Evolutionary conservation across 2,888 invertebrate species (phyloP).

Genomic region (Pseudeuparius sepicola): DNA sequence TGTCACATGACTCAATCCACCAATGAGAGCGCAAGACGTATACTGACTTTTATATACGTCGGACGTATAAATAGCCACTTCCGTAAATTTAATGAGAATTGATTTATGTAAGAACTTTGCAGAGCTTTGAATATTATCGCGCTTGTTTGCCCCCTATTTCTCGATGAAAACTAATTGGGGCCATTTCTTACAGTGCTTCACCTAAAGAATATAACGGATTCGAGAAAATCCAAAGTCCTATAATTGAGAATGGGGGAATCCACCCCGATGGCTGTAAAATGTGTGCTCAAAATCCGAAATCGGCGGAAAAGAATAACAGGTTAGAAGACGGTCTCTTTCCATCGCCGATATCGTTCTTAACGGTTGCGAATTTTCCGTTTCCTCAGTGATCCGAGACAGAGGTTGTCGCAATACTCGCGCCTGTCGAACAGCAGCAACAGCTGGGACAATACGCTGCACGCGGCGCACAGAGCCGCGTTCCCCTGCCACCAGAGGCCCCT

Average conservation of each 20-base stretch:
- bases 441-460: constrained; percentile 30
- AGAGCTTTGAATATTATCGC: no score
- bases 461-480: constrained; percentile 25
- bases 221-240: constrained; percentile 31
- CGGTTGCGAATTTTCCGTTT: no score
- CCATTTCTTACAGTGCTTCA: constrained; percentile 28
- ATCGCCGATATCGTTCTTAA: no score
- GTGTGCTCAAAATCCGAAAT: constrained; percentile 12
- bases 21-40: no score
- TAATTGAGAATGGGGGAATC: constrained; percentile 11
- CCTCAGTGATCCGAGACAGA: no score
- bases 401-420: constrained; percentile 18
- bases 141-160: no score
- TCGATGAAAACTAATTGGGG: no score
- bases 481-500: constrained; percentile 30
- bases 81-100: no score
- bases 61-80: no score
- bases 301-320: constrained; percentile 14
- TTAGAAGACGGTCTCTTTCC: constrained; percentile 10
- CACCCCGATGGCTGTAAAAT: constrained; percentile 15
- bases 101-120: no score
- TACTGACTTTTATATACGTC: no score
- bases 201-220: constrained; percentile 35
- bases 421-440: constrained; percentile 42
- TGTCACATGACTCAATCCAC: no score